Evolutionary conservation across 2,797 vertebrate species (phyloP), one percentile per base, ranked within the genome.

Genomic region (Catamblyrhynchus diadema): DNA sequence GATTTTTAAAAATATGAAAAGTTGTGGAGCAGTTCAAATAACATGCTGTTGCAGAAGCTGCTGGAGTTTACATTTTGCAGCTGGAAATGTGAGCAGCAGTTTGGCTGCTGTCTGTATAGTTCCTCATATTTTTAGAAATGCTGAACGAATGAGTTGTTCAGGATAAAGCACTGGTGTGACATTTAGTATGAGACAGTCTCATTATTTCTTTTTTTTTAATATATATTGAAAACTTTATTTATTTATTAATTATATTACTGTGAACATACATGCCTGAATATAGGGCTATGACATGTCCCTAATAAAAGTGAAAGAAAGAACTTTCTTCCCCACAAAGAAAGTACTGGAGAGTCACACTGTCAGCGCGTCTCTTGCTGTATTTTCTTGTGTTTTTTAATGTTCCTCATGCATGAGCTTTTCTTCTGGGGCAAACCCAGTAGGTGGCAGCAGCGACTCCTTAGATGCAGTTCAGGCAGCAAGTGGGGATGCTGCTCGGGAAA

Each of bases 311-410:
- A 56, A 56, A 23, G 32, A 54, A 54, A 54, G 32, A 54, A n/a
- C 32, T n/a, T 54, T 54, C 21, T n/a, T 15, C 16, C 3, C 5
- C 21, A 14, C 60, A 56, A 42, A 62, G 33, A 24, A n/a, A 25
- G 23, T 61, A 17, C 27, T n/a, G 1, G 4, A 47, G 37, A 70
- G 21, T 24, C 24, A 5, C 12, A 2, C 15, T 1, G 0, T 45
- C 33, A 45, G 47, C 56, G 10, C 10, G 33, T 47, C 7, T 33
- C 21, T 70, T 53, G 44, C 44, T 35, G 9, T 50, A 12, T 4
- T 41, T 82, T 82, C n/a, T 57, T 44, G 14, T 33, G 5, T 0
- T 53, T 41, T 93, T 59, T 78, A 12, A 22, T 20, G 23, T 61
- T 78, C 10, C 17, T 59, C 22, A 2, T 37, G 2, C 6, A 15